Percentiles rank a stretch among this genome's conserved stretches.
Conservation (phyloP, 2,888 invertebrate species). For the Malacosoma neustria region DNA sequence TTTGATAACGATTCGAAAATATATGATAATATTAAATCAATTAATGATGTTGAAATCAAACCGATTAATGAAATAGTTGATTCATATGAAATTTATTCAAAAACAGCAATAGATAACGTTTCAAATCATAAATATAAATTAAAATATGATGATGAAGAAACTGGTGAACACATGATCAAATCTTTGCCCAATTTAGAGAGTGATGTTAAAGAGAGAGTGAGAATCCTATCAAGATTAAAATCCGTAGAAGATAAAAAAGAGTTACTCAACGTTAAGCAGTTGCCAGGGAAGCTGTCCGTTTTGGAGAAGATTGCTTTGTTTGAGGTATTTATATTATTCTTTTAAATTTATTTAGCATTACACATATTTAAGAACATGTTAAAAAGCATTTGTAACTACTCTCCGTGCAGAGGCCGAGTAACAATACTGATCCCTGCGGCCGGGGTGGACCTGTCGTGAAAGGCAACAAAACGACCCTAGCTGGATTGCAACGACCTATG, state of each 20-base stretch:
- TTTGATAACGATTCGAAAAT: not conserved
- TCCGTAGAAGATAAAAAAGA: slow-evolving; percentile 32
- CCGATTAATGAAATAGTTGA: slow-evolving; percentile 9
- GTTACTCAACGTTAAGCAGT: slow-evolving; percentile 33
- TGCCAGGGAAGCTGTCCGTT: slow-evolving; percentile 41
- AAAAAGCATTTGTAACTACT: too few relatives aligned
- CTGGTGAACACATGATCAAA: not conserved
- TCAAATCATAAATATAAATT: slow-evolving; percentile 8
- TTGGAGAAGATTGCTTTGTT: slow-evolving; percentile 52
- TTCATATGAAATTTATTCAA: slow-evolving; percentile 1
- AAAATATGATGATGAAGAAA: slow-evolving; percentile 7
- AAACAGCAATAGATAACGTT: not conserved
- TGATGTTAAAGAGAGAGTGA: slow-evolving; percentile 38
- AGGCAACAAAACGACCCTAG: too few relatives aligned
- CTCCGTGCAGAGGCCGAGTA: not conserved
- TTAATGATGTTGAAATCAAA: not conserved
- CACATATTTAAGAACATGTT: too few relatives aligned
- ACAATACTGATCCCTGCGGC: not conserved
- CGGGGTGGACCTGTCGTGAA: too few relatives aligned
- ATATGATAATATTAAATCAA: not conserved
- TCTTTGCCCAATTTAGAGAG: not conserved
- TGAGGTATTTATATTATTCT: slow-evolving; percentile 34
- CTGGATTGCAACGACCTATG: too few relatives aligned
- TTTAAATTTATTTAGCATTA: not conserved
- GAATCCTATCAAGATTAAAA: slow-evolving; percentile 39